These are phyloP conservation scores for Dendrocopos noguchii DNA, from an alignment of 2,113 vertebrate species.

Conservation along the genomic window DNA sequence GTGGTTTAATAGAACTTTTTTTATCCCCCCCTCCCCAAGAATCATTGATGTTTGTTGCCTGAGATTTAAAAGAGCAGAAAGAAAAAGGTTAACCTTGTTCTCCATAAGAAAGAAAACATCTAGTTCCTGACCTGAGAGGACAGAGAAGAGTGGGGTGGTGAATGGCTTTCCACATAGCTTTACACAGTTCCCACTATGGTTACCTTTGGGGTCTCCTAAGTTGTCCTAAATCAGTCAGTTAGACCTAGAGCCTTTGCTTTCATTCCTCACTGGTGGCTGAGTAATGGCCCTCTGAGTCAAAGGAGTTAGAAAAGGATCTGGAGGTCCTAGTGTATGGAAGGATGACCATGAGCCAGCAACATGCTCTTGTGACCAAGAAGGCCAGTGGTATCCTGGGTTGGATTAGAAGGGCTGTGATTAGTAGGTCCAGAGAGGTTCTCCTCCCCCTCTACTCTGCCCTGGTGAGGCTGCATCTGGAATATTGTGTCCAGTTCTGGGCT, in stretches of 20 bases:
- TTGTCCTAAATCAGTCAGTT: not conserved
- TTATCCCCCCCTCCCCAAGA: not conserved
- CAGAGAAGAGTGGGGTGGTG: not conserved
- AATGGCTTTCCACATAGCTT: fast-evolving
- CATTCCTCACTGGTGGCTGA: not conserved
- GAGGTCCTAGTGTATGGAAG: too few species aligned
- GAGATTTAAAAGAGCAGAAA: not conserved
- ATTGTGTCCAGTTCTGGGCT: too few species aligned
- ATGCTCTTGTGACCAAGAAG: too few species aligned
- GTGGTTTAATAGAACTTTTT: not conserved
- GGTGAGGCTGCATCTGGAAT: too few species aligned
- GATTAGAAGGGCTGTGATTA: too few species aligned
- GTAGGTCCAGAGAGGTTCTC: too few species aligned
- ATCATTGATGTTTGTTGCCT: not conserved
- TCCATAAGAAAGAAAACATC: not conserved
- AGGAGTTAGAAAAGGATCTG: too few species aligned
- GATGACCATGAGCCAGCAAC: too few species aligned
- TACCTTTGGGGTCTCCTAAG: not conserved
- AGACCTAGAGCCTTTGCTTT: not conserved
- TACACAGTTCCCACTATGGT: not conserved
- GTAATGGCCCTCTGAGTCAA: too few species aligned
- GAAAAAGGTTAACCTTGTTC: not conserved
- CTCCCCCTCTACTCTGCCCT: too few species aligned
- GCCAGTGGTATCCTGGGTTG: too few species aligned
- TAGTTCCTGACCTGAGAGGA: fast-evolving